These are phyloP conservation scores for Lepetodrilus schrolli DNA, from an alignment of 2,888 invertebrate genomes.

Conservation along the genomic window DNA sequence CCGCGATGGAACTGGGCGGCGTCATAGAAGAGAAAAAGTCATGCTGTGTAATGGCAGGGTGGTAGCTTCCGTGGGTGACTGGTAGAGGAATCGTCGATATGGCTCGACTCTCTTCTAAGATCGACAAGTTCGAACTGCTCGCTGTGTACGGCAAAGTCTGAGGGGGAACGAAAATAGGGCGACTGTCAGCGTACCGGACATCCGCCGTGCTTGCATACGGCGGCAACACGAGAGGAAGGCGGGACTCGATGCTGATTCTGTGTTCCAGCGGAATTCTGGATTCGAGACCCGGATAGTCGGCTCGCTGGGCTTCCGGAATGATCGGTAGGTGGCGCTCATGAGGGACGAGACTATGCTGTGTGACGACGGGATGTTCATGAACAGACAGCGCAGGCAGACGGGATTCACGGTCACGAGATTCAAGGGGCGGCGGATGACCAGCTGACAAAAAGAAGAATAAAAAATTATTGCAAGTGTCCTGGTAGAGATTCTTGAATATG, in stretches of 20 bases:
- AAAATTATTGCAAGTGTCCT: too few species aligned
- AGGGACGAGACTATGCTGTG: slow-evolving; percentile 41
- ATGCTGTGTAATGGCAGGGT: slow-evolving; percentile 56
- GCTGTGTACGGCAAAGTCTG: slow-evolving; percentile 51
- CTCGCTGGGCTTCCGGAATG: slow-evolving; percentile 53
- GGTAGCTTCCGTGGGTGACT: slow-evolving; percentile 40
- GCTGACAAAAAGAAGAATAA: slow-evolving; percentile 20
- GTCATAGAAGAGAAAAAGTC: slow-evolving; percentile 53
- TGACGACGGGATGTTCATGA: slow-evolving; percentile 38
- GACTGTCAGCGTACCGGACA: slow-evolving; percentile 40
- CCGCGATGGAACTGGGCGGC: slow-evolving; percentile 51
- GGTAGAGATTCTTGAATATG: too few species aligned
- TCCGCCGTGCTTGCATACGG: slow-evolving; percentile 44
- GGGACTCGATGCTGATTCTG: slow-evolving; percentile 43
- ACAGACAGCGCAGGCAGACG: slow-evolving; percentile 10
- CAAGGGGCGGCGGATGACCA: slow-evolving; percentile 15
- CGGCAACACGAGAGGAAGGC: slow-evolving; percentile 54
- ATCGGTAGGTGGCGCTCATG: slow-evolving; percentile 51
- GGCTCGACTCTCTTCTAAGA: slow-evolving; percentile 64
- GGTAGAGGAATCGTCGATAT: slow-evolving; percentile 55
- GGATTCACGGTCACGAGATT: slow-evolving; percentile 30
- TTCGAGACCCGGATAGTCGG: slow-evolving; percentile 52
- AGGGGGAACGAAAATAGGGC: slow-evolving; percentile 41
- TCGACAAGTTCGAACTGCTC: slow-evolving; percentile 62
- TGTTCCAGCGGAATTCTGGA: slow-evolving; percentile 38